Evolutionary conservation across 2,888 invertebrate genomes (phyloP).

Genomic region (Latheticus oryzae): DNA sequence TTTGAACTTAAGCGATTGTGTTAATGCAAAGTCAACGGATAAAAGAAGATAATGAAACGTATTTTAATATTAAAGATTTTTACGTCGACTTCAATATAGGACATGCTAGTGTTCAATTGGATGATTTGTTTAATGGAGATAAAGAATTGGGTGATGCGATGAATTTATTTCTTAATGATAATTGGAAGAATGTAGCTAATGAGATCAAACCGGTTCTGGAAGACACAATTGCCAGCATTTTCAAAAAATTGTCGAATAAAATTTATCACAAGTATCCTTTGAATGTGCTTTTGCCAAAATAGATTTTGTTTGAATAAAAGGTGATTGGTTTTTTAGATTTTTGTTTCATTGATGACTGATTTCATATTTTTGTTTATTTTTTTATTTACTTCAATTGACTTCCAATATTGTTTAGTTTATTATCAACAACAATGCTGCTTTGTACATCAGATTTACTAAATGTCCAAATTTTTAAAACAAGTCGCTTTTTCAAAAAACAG

Average conservation of each 20-base stretch:
- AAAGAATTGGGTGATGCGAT: constrained; percentile 74
- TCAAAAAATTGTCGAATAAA: constrained; percentile 71
- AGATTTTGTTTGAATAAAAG: no score
- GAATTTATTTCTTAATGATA: constrained; percentile 82
- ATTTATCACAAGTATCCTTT: constrained; percentile 72
- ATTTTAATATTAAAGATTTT: constrained; percentile 73
- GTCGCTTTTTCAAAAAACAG: no score
- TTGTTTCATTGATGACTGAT: no score
- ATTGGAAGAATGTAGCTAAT: constrained; percentile 78
- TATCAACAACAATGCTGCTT: no score
- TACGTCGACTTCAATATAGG: constrained; percentile 76
- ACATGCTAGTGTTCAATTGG: constrained; percentile 73
- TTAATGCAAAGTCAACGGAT: constrained; percentile 73
- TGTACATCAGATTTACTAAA: no score
- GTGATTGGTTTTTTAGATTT: no score
- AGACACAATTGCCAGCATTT: constrained; percentile 70
- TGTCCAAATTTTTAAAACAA: no score
- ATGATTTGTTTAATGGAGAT: constrained; percentile 81
- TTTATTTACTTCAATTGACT: no score
- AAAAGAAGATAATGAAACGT: constrained; percentile 66
- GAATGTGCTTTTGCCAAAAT: constrained; percentile 67
- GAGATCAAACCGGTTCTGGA: constrained; percentile 80
- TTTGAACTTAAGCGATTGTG: no score
- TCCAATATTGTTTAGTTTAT: no score
- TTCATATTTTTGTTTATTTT: no score